These are phyloP conservation scores for Anadara kagoshimensis DNA, from an alignment of 1,140 invertebrate species.

Conservation along the genomic window DNA sequence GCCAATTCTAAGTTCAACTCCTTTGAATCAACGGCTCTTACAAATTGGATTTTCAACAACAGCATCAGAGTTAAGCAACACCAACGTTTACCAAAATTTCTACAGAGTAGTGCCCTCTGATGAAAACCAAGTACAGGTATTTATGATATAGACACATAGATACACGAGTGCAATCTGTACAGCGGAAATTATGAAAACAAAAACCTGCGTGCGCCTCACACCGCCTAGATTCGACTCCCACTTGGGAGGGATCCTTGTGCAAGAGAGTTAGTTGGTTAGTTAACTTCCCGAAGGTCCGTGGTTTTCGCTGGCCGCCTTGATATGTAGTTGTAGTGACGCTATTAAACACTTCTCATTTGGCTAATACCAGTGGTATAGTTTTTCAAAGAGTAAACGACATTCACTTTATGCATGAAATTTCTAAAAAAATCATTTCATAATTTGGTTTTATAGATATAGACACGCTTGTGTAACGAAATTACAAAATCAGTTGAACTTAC, in stretches of 20 bases:
- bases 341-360: too few species aligned
- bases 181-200: neutral
- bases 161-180: neutral
- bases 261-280: neutral
- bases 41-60: constrained; percentile 19
- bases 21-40: neutral
- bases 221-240: neutral
- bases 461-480: too few species aligned
- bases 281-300: too few species aligned
- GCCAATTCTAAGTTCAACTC: neutral
- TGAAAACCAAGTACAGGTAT: constrained; percentile 10
- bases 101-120: constrained; percentile 13
- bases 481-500: too few species aligned
- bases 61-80: constrained; percentile 1
- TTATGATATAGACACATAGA: neutral
- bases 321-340: too few species aligned
- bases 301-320: too few species aligned
- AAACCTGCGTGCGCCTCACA: neutral
- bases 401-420: neutral
- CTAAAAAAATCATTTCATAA: too few species aligned
- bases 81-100: constrained; percentile 5
- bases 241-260: neutral
- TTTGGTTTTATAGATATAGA: too few species aligned
- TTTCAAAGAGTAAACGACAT: too few species aligned
- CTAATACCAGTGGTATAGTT: too few species aligned